Evolutionary conservation across 2,797 vertebrate genomes (phyloP).

Genomic region (Mormyrus hasselquistii): DNA sequence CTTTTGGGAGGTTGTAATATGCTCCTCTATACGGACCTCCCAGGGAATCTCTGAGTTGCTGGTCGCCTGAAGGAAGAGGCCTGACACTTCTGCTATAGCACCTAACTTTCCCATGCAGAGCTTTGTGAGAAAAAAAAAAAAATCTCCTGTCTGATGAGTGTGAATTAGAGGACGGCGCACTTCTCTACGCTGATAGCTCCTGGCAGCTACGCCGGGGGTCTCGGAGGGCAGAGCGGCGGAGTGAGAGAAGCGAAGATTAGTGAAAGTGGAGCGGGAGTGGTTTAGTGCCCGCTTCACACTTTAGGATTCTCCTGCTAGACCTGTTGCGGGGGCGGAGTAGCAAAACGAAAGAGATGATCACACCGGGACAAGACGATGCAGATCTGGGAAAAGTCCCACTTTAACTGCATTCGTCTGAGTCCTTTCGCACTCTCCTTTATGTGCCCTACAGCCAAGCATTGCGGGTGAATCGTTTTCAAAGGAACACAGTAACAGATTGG

Average conservation of each 20-base stretch:
- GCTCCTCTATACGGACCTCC: neutral
- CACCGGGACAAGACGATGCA: neutral
- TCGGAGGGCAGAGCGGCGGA: neutral
- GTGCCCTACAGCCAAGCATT: neutral
- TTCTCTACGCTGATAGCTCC: neutral
- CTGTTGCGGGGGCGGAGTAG: neutral
- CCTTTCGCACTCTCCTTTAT: neutral
- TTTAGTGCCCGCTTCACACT: neutral
- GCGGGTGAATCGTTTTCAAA: neutral
- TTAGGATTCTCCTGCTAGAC: neutral
- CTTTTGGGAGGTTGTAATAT: neutral
- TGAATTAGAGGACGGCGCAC: neutral
- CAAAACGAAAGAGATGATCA: neutral
- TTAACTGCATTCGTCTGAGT: neutral
- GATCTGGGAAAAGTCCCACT: neutral
- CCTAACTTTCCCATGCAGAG: neutral
- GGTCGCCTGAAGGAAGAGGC: neutral
- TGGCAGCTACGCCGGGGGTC: neutral
- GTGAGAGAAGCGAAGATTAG: neutral
- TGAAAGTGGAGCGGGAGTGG: neutral
- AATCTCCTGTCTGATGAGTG: slow-evolving; percentile 1
- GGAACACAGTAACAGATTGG: neutral
- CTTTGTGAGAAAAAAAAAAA: neutral
- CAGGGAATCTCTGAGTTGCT: neutral
- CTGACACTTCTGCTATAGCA: neutral